Evolutionary conservation across 2,797 vertebrate genomes (phyloP), one percentile per base, ranked within the genome.

Genomic region (Anisognathus igniventris): DNA sequence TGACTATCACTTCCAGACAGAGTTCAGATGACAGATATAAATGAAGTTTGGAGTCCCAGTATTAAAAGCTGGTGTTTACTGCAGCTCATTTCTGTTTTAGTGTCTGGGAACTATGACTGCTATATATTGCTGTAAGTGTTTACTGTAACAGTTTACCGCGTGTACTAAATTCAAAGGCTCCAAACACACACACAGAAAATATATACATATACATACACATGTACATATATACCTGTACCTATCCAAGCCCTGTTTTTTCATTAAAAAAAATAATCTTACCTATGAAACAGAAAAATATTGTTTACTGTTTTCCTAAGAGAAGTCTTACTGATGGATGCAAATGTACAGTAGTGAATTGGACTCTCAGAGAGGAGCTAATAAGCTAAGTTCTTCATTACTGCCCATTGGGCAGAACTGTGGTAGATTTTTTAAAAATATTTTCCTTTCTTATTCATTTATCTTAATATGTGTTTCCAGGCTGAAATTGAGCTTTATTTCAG

Each of bases 11-110:
- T 92, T 90, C 48, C n/a, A 88, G 27, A 35, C 21, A 51, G 50
- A 75, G 25, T 68, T 80, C 50, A 70, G 31, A 53, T 77, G 53
- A 65, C 48, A 93, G 39, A 76, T 48, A 68, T 25, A 78, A 89
- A 57, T 71, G 33, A 86, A 95, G 45, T 21, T 79, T 64, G 81
- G 58, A 73, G 42, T 68, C 25, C 3, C 12, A 28, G 28, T 81
- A 62, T 93, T 79, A 94, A 93, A 95, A 70, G 25, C 58, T 88
- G 10, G 24, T 84, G 62, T 84, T 91, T 86, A 91, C 47, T 86
- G 22, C 64, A 64, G 30, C 42, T 79, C 6, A 7, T 54, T 66
- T 87, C 37, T 71, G n/a, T 12, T 85, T 85, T 78, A 74, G 48
- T 70, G 40, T 37, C 62, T 60, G 67, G 40, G 47, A 88, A 30